Base-by-base conservation (phyloP, 2,888 invertebrate genomes). In the Noctua fimbriata region DNA sequence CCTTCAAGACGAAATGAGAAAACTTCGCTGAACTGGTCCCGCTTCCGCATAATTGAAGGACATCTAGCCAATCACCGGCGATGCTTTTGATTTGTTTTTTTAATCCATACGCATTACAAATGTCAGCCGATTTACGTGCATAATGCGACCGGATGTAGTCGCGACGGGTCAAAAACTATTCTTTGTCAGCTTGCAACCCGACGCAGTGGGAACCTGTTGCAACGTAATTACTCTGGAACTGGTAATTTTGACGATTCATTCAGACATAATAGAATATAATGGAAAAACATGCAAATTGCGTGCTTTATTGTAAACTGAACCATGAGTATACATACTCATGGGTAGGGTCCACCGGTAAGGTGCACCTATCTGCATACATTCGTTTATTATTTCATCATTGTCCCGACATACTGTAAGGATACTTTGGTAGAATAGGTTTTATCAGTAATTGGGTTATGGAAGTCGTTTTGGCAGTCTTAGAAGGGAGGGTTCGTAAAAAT, bases 21-120 rank as follows among this genome's bases (percentile, higher is more conserved):
- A 82, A 81, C 69, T 79, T 83, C 18, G 44, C 55, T 67, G 65
- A 73, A 86, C 90, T 78, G 88, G 89, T 90, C 73, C n/a, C 12
- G 76, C 89, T 91, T 91, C 89, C 86, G 84, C 77, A 65, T 84
- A 81, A 86, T 86, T 89, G 79, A 85, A 88, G 81, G 79, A 36
- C 78, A 16, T 65, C n/a, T 67, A 60, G 47, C 78, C 79, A 81
- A 84, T 88, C 85, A 79, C 76, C 58, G 60, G 41, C 60, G n/a
- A 65, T 72, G 71, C 70, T 58, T 75, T 76, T 76, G 60, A 65
- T 84, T 78, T 77, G 55, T 28, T 67, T 82, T 70, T 83, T 75
- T 36, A 44, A 55, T 69, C 44, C 58, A 44, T 80, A 80, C 74
- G 63, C 71, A 66, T 81, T 72, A 78, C 60, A 78, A 44, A 78